These are phyloP conservation scores for Xyrichtys novacula DNA, from an alignment of 2,797 vertebrate genomes.

Conservation along the genomic window DNA sequence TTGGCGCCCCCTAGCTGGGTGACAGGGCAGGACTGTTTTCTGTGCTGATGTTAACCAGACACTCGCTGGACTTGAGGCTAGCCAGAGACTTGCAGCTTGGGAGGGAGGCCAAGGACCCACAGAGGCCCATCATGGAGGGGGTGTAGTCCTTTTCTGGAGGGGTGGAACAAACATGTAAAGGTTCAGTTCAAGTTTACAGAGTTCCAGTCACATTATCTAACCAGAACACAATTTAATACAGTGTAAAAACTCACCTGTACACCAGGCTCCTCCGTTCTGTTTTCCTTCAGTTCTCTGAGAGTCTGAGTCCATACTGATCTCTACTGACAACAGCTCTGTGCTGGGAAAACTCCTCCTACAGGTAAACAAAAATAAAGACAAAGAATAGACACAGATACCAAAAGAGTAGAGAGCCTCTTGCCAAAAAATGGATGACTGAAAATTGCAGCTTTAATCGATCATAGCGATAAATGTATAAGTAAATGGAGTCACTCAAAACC, in stretches of 20 bases:
- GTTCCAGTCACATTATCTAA: neutral
- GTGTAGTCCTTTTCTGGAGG: conserved; percentile 93
- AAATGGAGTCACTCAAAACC: no score
- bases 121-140: conserved; percentile 95
- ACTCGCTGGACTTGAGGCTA: conserved; percentile 98
- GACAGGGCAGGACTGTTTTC: conserved; percentile 94
- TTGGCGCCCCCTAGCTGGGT: conserved; percentile 90
- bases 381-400: no score
- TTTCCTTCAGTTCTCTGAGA: conserved; percentile 89
- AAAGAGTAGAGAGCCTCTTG: neutral
- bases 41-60: conserved; percentile 95
- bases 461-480: no score
- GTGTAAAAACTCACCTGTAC: conserved; percentile 83
- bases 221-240: neutral
- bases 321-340: conserved; percentile 93
- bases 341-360: conserved; percentile 94
- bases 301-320: conserved; percentile 93
- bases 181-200: neutral
- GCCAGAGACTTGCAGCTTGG: conserved; percentile 96
- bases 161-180: conserved; percentile 27
- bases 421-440: neutral
- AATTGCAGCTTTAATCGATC: neutral
- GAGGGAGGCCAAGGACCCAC: conserved; percentile 94
- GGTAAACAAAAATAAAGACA: conserved; percentile 20
- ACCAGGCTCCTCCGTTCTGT: conserved; percentile 92